Evolutionary conservation across 1,140 invertebrate genomes (phyloP).

Genomic region (Cheumatopsyche charites): DNA sequence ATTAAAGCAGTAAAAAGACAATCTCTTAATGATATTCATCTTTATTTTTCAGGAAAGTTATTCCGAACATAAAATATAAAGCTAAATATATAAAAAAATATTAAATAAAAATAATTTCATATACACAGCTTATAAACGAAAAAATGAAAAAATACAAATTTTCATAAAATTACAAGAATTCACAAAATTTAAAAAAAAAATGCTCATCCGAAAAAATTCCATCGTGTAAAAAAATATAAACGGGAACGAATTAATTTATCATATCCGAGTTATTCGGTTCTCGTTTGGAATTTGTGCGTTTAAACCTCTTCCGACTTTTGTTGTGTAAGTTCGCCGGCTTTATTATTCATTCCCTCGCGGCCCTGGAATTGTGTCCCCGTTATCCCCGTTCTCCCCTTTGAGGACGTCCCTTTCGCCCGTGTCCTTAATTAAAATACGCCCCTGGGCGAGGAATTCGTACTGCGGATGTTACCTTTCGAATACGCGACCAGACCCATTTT

Average conservation of each 20-base stretch:
- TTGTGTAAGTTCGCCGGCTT: constrained; percentile 44
- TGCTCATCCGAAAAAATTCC: too few species aligned
- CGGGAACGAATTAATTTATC: not conserved
- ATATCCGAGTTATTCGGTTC: constrained; percentile 31
- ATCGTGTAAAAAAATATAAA: not conserved
- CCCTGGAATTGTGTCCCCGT: constrained; percentile 27
- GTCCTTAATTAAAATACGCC: constrained; percentile 47
- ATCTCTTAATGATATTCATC: too few species aligned
- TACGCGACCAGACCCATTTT: constrained; percentile 12
- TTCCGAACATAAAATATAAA: too few species aligned
- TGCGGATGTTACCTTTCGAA: constrained; percentile 35
- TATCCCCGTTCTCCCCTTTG: too few species aligned
- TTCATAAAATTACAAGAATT: too few species aligned
- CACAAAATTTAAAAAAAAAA: too few species aligned
- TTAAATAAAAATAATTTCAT: too few species aligned
- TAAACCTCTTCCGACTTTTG: constrained; percentile 46
- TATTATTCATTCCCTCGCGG: constrained; percentile 45
- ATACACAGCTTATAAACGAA: too few species aligned
- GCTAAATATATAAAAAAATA: too few species aligned
- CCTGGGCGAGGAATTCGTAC: constrained; percentile 44
- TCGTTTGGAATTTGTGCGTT: constrained; percentile 31
- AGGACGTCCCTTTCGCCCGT: constrained; percentile 29
- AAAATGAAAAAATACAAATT: too few species aligned
- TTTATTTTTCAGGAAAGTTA: too few species aligned
- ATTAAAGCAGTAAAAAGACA: too few species aligned